Base-by-base conservation (phyloP, 37 sponge, comb jelly and placozoan genomes). In the Ianthella basta region DNA sequence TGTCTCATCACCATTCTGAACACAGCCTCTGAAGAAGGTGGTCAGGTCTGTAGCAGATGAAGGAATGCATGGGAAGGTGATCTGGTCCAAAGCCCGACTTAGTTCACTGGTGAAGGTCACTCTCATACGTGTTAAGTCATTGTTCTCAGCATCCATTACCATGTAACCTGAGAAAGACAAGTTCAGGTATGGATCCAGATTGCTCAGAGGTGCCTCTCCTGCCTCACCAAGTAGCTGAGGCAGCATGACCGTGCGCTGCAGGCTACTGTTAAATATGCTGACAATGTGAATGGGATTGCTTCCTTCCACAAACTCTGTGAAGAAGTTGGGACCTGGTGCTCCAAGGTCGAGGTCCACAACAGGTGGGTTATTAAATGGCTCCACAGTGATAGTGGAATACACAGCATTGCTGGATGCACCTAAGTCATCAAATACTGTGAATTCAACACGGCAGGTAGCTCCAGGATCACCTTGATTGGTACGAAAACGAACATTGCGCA, bases 281-380 rank as follows among this genome's bases (percentile, higher is more conserved):
- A 86, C 94, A 60, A 93, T 90, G 73, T 93, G 86, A 8, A 82
- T 67, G n/a, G 80, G 67, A 75, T 75, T 15, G 25, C 37, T 36
- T 0, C 29, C 59, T 12, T 89, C 92, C 18, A 86, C 25, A 72
- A 89, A 93, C 16, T 84, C 84, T 0, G 79, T 85, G 32, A 87
- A 83, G 61, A 74, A 93, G 72, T 87, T 84, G 20, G 85, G 72
- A 40, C 91, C 94, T 18, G 56, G 16, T 6, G 74, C 79, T 30
- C 94, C 94, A 37, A 87, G 65, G 60, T 93, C 94, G 35, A 87
- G 80, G 55, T 93, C 94, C 57, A 90, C 68, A 30, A 82, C 85
- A 33, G 94, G 94, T 63, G 91, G 86, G 0, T 83, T 60, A 33
- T 93, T 90, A 78, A 80, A 87, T 0, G 77, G 50, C 18, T 59